phyloP scores from a whole-genome alignment of 2,888 invertebrate genomes.

The Ectobius pallidus region DNA sequence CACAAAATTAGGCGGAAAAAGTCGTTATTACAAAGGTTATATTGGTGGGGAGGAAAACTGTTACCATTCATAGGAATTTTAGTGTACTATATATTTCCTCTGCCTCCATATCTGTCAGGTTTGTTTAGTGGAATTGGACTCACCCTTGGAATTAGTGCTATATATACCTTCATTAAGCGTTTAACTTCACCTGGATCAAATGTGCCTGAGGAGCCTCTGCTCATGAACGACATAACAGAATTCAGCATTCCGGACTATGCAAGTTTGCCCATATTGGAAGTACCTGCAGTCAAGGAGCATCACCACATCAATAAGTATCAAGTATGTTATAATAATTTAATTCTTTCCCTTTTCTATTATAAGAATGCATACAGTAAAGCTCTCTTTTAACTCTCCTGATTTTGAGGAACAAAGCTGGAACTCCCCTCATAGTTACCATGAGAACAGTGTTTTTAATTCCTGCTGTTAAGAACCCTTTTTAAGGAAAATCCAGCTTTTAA shows the following conservation, averaged over 20 bases:
- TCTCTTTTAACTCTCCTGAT: no score
- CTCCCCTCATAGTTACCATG: no score
- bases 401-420: no score
- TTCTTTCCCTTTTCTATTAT: no score
- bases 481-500: no score
- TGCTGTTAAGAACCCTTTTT: no score
- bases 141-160: neutral
- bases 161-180: neutral
- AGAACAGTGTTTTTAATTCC: no score
- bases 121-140: slow-evolving; percentile 25
- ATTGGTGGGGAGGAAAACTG: neutral
- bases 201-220: neutral
- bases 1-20: neutral
- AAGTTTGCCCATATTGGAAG: slow-evolving; percentile 33
- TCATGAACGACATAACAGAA: neutral
- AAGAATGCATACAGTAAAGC: no score
- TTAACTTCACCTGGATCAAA: neutral
- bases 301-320: slow-evolving; percentile 41
- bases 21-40: neutral
- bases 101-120: slow-evolving; percentile 28
- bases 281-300: slow-evolving; percentile 43
- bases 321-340: slow-evolving; percentile 34
- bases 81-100: neutral
- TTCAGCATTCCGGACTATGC: slow-evolving; percentile 32
- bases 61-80: neutral